These are phyloP conservation scores for Chloropsis hardwickii DNA, from an alignment of 2,113 vertebrate species.

Conservation along the genomic window DNA sequence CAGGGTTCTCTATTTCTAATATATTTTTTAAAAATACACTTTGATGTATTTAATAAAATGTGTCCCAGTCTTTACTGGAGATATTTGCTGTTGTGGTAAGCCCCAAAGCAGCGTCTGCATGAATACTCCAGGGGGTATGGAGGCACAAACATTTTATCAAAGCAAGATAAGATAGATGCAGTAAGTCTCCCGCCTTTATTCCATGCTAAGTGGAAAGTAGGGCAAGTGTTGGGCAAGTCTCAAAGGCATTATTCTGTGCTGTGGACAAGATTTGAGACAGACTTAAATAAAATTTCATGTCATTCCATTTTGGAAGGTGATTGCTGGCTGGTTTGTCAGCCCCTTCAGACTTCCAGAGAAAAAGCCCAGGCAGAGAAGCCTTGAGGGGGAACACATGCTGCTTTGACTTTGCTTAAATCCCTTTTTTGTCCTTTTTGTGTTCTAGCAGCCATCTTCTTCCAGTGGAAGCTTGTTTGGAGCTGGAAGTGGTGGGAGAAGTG, in stretches of 20 bases:
- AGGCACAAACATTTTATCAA: not conserved
- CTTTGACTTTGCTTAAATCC: not conserved
- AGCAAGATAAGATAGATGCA: not conserved
- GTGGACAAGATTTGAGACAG: not conserved
- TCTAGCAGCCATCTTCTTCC: slow-evolving; percentile 73
- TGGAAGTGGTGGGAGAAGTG: slow-evolving; percentile 65
- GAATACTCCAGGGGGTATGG: not conserved
- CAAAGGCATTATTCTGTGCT: not conserved
- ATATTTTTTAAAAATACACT: fast-evolving
- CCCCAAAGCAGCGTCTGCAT: not conserved
- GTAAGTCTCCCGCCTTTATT: not conserved
- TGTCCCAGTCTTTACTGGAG: not conserved
- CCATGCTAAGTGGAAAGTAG: not conserved
- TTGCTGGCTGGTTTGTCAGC: not conserved
- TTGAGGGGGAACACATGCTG: not conserved
- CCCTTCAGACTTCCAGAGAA: not conserved
- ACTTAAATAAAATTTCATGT: not conserved
- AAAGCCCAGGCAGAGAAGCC: not conserved
- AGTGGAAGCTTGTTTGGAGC: slow-evolving; percentile 82
- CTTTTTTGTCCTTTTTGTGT: not conserved
- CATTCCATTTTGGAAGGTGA: not conserved
- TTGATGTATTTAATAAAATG: not conserved
- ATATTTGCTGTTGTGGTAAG: not conserved
- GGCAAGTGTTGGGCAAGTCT: not conserved
- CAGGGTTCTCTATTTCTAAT: not conserved